A percentile compares a stretch with the other conserved stretches of the same genome.
Conservation (phyloP, 2,113 vertebrate genomes). For the Brevimyrus niger region DNA sequence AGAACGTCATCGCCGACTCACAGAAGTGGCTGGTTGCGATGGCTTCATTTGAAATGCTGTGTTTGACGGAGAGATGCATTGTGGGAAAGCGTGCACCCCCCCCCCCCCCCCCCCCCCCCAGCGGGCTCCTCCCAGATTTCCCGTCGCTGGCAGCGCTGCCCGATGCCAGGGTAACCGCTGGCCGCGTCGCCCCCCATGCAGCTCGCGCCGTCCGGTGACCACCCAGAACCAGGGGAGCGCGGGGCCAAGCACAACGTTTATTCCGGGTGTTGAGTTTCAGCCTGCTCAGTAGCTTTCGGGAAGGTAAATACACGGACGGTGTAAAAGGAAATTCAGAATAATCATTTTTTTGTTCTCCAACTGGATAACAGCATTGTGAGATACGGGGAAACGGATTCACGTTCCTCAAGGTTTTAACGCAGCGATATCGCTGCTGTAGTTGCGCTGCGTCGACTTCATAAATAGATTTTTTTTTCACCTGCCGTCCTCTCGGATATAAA, state of each 20-base stretch:
- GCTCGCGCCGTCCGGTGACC: not conserved
- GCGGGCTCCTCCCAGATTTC: not conserved
- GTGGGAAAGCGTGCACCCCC: not conserved
- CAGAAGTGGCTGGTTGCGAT: not conserved
- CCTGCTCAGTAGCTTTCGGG: not conserved
- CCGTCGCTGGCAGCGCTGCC: not conserved
- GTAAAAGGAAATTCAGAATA: not conserved
- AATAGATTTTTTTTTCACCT: not conserved
- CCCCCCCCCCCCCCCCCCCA: too few relatives aligned
- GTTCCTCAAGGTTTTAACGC: not conserved
- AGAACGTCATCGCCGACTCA: not conserved
- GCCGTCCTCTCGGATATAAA: not conserved
- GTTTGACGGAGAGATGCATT: not conserved
- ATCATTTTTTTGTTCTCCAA: not conserved
- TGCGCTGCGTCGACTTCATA: not conserved
- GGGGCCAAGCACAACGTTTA: conserved; percentile 11
- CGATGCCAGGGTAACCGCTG: not conserved
- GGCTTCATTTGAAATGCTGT: not conserved
- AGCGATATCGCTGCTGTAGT: not conserved
- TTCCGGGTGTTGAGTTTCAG: not conserved
- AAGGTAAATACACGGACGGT: not conserved
- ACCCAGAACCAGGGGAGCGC: not conserved
- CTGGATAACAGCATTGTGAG: not conserved
- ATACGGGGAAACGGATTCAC: not conserved
- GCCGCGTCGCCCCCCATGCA: not conserved